Conservation (phyloP, 1,140 invertebrate species). For the Propsilocerus akamusi region DNA sequence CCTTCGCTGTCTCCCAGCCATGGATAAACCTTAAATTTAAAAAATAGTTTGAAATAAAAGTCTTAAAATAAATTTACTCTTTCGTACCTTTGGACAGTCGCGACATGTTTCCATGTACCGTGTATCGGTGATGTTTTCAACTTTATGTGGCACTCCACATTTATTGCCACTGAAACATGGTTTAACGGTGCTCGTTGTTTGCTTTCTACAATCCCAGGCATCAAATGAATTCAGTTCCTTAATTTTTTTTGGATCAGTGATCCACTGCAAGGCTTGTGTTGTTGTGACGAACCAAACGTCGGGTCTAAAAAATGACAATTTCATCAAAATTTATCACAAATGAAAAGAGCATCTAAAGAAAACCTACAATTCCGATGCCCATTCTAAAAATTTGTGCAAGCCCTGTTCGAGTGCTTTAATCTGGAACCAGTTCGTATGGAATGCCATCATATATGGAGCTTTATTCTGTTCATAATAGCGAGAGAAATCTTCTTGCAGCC, state of each 20-base stretch:
- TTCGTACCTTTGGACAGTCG: constrained; percentile 67
- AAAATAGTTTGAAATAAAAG: too few relatives aligned
- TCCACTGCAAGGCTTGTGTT: constrained; percentile 80
- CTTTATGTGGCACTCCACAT: constrained; percentile 65
- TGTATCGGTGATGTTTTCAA: constrained; percentile 55
- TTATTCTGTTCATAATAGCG: constrained; percentile 71
- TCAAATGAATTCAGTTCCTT: constrained; percentile 48
- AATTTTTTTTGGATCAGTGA: constrained; percentile 63
- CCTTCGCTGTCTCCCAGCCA: constrained; percentile 74
- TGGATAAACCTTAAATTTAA: constrained; percentile 33
- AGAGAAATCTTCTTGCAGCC: constrained; percentile 80
- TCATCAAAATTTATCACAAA: background rate
- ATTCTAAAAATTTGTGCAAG: constrained; percentile 71
- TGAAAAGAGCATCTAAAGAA: constrained; percentile 6
- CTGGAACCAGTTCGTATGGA: constrained; percentile 91
- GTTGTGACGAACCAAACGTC: constrained; percentile 82
- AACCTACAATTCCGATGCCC: constrained; percentile 55
- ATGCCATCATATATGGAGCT: constrained; percentile 85
- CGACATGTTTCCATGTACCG: constrained; percentile 76
- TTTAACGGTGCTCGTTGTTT: constrained; percentile 37
- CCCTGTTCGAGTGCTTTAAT: constrained; percentile 69
- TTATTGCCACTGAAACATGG: constrained; percentile 70
- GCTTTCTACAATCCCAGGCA: constrained; percentile 62
- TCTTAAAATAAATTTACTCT: too few relatives aligned
- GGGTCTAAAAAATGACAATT: constrained; percentile 31